These are phyloP conservation scores for Luscinia luscinia DNA, from an alignment of 2,797 vertebrate species.

Conservation along the genomic window DNA sequence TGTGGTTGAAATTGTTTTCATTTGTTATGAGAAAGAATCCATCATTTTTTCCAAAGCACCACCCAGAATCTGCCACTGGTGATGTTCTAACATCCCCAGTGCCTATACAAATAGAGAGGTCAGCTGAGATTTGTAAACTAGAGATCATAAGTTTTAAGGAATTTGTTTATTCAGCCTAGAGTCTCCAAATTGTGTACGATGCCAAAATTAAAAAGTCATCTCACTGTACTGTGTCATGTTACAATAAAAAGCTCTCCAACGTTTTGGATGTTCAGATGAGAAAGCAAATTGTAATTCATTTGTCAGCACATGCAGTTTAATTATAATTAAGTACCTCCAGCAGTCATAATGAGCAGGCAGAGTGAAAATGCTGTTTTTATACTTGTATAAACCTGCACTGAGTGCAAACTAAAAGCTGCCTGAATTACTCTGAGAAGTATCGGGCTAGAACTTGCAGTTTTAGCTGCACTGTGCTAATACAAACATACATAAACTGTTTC, in stretches of 20 bases:
- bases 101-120: slow-evolving; percentile 71
- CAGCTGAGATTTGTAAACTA: slow-evolving; percentile 77
- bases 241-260: slow-evolving; percentile 49
- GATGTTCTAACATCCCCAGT: slow-evolving; percentile 60
- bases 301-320: slow-evolving; percentile 62
- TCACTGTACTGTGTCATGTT: slow-evolving; percentile 64
- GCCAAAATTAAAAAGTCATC: slow-evolving; percentile 75
- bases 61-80: slow-evolving; percentile 69
- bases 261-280: slow-evolving; percentile 26
- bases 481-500: background rate
- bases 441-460: background rate
- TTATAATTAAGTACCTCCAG: slow-evolving; percentile 58
- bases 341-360: slow-evolving; percentile 19
- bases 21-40: slow-evolving; percentile 66
- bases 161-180: slow-evolving; percentile 78
- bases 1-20: slow-evolving; percentile 66
- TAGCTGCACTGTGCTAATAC: background rate
- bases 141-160: slow-evolving; percentile 73
- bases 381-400: slow-evolving; percentile 44
- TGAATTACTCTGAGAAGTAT: slow-evolving; percentile 31
- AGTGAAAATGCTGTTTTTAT: background rate
- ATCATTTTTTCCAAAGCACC: slow-evolving; percentile 71
- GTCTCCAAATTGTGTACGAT: slow-evolving; percentile 68
- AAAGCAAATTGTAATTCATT: slow-evolving; percentile 61
- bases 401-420: slow-evolving; percentile 13